Conservation (phyloP, 2,113 vertebrate species). For the Sceloporus undulatus region DNA sequence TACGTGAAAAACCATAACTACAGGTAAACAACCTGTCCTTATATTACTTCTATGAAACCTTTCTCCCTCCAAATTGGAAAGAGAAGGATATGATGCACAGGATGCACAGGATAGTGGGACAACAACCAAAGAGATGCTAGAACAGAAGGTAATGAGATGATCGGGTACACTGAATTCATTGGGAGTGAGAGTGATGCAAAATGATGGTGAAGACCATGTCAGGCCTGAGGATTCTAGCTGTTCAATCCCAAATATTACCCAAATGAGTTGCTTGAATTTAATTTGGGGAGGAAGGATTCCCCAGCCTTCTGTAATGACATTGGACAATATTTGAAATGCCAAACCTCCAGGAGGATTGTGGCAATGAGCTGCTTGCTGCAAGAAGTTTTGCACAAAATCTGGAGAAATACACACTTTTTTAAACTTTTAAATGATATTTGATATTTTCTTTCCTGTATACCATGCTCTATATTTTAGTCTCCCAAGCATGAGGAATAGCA, state of each 20-base stretch:
- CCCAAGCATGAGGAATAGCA: not conserved
- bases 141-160: not conserved
- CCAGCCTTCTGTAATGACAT: not conserved
- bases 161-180: not conserved
- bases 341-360: not conserved
- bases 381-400: not conserved
- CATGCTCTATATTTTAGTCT: not conserved
- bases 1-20: not conserved
- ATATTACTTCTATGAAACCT: not conserved
- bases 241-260: not conserved
- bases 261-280: not conserved
- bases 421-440: slow-evolving; percentile 12
- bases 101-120: not conserved
- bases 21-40: not conserved
- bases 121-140: not conserved
- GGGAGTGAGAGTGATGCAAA: not conserved
- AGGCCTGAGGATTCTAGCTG: not conserved
- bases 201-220: not conserved
- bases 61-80: not conserved
- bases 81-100: not conserved
- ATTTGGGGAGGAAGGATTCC: not conserved
- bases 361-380: no score
- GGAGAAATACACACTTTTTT: not conserved
- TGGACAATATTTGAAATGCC: not conserved
- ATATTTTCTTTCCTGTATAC: slow-evolving; percentile 4